A percentile compares a stretch with the other conserved stretches of the same genome.
These are phyloP conservation scores for Tinea semifulvella DNA, from an alignment of 2,888 invertebrate species.

Conservation along the genomic window DNA sequence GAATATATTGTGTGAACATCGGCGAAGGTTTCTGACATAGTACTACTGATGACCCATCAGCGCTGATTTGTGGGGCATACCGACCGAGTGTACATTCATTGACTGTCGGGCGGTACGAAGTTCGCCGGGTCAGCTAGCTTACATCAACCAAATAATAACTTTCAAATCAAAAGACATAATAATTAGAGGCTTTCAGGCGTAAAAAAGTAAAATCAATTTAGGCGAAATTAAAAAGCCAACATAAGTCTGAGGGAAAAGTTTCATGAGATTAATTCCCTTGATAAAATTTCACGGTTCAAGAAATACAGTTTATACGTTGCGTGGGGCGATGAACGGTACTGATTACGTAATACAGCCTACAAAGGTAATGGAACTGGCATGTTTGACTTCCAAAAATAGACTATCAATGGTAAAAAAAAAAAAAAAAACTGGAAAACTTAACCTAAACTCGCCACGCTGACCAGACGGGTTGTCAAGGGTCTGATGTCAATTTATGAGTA, in stretches of 20 bases:
- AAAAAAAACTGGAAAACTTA: too few species aligned
- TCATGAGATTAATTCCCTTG: slow-evolving; percentile 63
- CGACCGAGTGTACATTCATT: too few species aligned
- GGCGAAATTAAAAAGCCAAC: slow-evolving; percentile 40
- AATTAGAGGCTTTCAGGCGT: neutral
- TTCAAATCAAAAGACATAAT: neutral
- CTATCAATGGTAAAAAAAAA: too few species aligned
- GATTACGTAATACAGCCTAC: slow-evolving; percentile 37
- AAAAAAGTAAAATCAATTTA: slow-evolving; percentile 44
- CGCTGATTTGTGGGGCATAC: too few species aligned
- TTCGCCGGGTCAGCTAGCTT: too few species aligned
- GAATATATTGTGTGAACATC: too few species aligned
- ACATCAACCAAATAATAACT: slow-evolving; percentile 2
- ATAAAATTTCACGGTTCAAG: slow-evolving; percentile 67
- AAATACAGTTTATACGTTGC: slow-evolving; percentile 64
- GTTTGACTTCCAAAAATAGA: neutral
- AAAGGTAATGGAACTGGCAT: neutral
- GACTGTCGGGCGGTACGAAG: too few species aligned
- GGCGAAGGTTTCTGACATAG: too few species aligned
- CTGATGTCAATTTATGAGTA: too few species aligned
- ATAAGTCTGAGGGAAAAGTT: slow-evolving; percentile 54
- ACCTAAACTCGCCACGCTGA: too few species aligned
- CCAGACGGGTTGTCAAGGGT: too few species aligned
- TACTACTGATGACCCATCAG: too few species aligned
- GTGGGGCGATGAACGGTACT: slow-evolving; percentile 64